These are phyloP conservation scores for Akabosia matsudoensis DNA, from an alignment of 1,140 invertebrate genomes.

Conservation along the genomic window DNA sequence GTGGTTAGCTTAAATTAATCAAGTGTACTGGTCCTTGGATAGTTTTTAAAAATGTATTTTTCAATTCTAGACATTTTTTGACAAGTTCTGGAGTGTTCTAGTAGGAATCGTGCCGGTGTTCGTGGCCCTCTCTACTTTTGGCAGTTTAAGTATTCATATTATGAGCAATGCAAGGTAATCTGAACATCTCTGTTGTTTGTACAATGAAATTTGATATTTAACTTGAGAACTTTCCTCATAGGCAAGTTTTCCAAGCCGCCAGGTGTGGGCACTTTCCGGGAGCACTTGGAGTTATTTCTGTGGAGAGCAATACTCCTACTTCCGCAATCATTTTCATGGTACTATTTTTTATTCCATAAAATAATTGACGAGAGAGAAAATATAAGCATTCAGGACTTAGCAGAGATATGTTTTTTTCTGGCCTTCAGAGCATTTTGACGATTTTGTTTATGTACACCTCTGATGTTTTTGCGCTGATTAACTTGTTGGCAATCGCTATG, in stretches of 20 bases:
- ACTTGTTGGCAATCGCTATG: slow-evolving; percentile 89
- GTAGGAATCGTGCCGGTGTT: slow-evolving; percentile 84
- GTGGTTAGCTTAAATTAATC: slow-evolving; percentile 66
- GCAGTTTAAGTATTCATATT: slow-evolving; percentile 81
- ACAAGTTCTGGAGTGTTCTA: slow-evolving; percentile 70
- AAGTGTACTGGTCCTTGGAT: background rate
- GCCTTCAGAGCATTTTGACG: slow-evolving; percentile 60
- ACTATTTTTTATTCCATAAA: no score
- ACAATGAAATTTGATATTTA: no score
- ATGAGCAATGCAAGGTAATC: slow-evolving; percentile 70
- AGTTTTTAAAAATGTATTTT: background rate
- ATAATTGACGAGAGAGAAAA: no score
- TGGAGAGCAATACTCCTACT: slow-evolving; percentile 77
- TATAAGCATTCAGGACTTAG: background rate
- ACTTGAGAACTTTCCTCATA: no score
- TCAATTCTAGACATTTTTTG: slow-evolving; percentile 66
- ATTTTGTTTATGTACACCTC: slow-evolving; percentile 77
- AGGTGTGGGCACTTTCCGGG: slow-evolving; percentile 82
- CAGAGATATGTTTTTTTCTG: slow-evolving; percentile 6
- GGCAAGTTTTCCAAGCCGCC: slow-evolving; percentile 85
- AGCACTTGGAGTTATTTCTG: slow-evolving; percentile 80
- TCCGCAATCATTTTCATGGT: slow-evolving; percentile 84
- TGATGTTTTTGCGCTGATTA: slow-evolving; percentile 84
- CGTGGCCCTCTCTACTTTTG: slow-evolving; percentile 81
- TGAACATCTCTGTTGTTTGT: no score